Evolutionary conservation across 2,113 vertebrate species (phyloP).

Genomic region (Oreochromis niloticus): DNA sequence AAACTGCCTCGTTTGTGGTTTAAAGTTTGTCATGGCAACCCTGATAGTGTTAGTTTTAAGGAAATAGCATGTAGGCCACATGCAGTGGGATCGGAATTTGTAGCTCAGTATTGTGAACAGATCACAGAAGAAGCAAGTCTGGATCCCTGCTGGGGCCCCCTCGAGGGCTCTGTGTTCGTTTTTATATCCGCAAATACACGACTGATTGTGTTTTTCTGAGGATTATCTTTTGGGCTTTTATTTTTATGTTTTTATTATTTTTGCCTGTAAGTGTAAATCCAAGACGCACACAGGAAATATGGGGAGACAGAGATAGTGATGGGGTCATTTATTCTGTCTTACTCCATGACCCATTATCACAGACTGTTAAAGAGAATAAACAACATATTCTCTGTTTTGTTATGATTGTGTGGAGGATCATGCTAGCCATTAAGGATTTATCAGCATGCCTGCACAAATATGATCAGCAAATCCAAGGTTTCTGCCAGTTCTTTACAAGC

Average conservation of each 20-base stretch:
- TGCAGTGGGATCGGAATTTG: constrained; percentile 6
- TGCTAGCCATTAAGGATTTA: neutral
- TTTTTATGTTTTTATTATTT: neutral
- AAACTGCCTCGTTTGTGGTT: neutral
- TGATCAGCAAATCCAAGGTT: neutral
- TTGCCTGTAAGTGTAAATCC: neutral
- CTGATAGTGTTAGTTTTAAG: neutral
- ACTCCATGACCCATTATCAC: neutral
- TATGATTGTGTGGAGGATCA: neutral
- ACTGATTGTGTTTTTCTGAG: neutral
- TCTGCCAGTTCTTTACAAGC: neutral
- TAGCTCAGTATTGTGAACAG: neutral
- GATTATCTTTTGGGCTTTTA: neutral
- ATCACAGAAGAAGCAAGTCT: neutral
- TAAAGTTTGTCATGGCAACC: constrained; percentile 14
- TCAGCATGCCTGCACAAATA: neutral
- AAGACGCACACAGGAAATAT: neutral
- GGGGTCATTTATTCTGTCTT: neutral
- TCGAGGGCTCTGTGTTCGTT: neutral
- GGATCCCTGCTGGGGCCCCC: neutral
- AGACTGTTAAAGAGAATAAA: neutral
- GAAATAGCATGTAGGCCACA: constrained; percentile 36
- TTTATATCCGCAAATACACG: neutral
- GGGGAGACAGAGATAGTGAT: neutral
- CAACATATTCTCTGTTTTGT: neutral